phyloP scores from a whole-genome alignment of 2,113 vertebrate species.

The Riparia riparia region DNA sequence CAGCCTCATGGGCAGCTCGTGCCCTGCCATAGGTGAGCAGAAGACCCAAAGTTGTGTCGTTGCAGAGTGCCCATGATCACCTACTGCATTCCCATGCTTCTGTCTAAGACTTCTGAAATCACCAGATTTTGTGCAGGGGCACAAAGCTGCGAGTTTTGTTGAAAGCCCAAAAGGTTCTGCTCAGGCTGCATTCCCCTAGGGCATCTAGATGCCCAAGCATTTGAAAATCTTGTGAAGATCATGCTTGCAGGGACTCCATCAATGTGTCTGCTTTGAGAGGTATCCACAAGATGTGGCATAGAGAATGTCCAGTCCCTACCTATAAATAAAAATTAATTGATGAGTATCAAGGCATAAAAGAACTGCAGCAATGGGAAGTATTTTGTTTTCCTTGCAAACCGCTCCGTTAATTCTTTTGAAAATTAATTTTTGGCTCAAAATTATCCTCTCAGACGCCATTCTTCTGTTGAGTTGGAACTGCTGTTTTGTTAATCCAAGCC shows the following conservation, averaged over 20 bases:
- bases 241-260: not conserved
- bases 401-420: not conserved
- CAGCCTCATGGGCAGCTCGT: accelerated
- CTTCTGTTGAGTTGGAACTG: accelerated
- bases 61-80: not conserved
- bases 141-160: not conserved
- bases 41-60: not conserved
- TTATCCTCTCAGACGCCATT: not conserved
- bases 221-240: not conserved
- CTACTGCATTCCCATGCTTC: accelerated
- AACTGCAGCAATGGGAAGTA: not conserved
- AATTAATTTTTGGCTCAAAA: not conserved
- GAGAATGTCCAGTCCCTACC: not conserved
- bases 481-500: conserved; percentile 11
- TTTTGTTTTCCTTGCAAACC: not conserved
- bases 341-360: not conserved
- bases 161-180: not conserved
- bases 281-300: not conserved
- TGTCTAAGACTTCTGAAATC: not conserved
- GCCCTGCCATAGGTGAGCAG: not conserved
- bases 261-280: not conserved
- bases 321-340: not conserved
- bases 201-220: not conserved
- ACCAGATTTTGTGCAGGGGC: not conserved
- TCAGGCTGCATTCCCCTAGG: not conserved